These are phyloP conservation scores for Staurois parvus DNA, from an alignment of 2,797 vertebrate species.

Conservation along the genomic window DNA sequence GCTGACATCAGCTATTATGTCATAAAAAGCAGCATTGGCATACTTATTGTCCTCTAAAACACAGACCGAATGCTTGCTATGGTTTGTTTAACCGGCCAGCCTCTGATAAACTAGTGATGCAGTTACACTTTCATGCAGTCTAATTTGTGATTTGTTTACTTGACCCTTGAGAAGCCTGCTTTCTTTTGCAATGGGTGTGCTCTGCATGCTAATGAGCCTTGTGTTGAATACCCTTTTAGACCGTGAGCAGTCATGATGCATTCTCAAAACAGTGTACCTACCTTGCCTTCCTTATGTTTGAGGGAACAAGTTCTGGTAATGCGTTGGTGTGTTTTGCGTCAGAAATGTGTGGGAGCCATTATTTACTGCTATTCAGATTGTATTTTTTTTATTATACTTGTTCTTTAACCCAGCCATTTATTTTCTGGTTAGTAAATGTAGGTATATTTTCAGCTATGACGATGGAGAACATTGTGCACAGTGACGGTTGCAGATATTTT, in stretches of 20 bases:
- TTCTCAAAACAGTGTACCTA: background rate
- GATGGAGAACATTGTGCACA: conserved; percentile 3
- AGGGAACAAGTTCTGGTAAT: background rate
- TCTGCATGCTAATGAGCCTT: background rate
- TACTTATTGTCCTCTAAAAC: background rate
- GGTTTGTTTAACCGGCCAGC: background rate
- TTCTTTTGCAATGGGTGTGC: conserved; percentile 13
- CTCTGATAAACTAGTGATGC: background rate
- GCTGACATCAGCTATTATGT: background rate
- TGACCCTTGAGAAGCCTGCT: background rate
- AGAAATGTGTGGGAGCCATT: conserved; percentile 18
- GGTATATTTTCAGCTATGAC: conserved; percentile 7
- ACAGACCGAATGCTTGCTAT: background rate
- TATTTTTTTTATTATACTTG: background rate
- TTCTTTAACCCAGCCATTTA: background rate
- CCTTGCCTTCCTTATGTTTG: background rate
- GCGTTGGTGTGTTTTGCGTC: conserved; percentile 4
- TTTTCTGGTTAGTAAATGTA: background rate
- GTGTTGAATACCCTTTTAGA: background rate
- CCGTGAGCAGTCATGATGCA: background rate
- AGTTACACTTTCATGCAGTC: background rate
- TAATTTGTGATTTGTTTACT: too few species aligned
- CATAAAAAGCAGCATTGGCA: background rate
- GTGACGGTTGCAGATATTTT: background rate
- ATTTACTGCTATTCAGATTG: background rate